Evolutionary conservation across 2,797 vertebrate genomes (phyloP), one percentile per base, ranked within the genome.

Genomic region (Steatocranus sp.): DNA sequence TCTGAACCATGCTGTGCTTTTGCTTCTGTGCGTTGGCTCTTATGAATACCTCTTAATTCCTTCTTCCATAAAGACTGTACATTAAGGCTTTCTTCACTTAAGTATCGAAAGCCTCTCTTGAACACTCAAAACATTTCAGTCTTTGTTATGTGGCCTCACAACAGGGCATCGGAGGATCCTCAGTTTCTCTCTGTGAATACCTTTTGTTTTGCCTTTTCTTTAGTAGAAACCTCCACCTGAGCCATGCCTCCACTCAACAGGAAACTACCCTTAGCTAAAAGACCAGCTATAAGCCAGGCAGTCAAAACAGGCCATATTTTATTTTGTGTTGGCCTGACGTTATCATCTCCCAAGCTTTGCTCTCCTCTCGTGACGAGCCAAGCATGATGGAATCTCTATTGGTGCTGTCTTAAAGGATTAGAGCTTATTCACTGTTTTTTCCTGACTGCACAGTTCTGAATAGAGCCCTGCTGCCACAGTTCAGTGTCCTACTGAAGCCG

Each of bases 391-490:
- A 90, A 94, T 93, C 90, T 93, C 91, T 91, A 88, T 93, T 93
- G 88, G 86, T 88, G 88, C 91, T 87, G 92, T 94, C 93, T 91
- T 91, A 89, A 92, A 91, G 93, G 94, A 94, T 95, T 93, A 93
- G 80, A 87, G 85, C 86, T 80, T 74, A 89, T 92, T 93, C 91
- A 84, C 85, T 76, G 82, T 88, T 91, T 88, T 91, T 92, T 85
- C 88, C 88, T 92, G 92, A 91, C 88, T 92, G 87, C 88, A 88
- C 87, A 73, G 86, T 88, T 90, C 83, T 92, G 82, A 89, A 88
- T 83, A 73, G 88, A 73, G 80, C 80, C 85, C 75, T 23, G 75
- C 88, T 88, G 88, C 85, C 88, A 61, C 86, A 76, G 88, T 54
- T 79, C 90, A 84, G 76, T 36, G 87, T 87, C 87, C 86, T 43